phyloP scores from a whole-genome alignment of 2,888 invertebrate species.

The Oxystoma pomonae region DNA sequence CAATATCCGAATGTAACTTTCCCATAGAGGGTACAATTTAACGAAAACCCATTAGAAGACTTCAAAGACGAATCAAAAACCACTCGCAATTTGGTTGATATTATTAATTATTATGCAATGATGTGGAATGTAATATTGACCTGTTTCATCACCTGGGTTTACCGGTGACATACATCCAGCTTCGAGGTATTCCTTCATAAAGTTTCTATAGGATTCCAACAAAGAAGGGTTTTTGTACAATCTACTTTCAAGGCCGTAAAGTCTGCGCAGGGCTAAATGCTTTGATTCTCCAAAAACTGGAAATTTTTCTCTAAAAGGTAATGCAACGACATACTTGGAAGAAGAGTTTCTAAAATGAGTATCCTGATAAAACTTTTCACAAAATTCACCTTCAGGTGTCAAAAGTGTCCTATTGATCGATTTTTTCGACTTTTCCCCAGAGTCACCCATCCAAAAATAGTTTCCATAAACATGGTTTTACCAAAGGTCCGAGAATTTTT shows the following conservation, averaged over 20 bases:
- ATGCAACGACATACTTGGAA: neutral
- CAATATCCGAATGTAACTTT: conserved; percentile 1
- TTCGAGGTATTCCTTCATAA: conserved; percentile 4
- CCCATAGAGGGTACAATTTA: neutral
- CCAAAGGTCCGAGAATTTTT: neutral
- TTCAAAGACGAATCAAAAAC: neutral
- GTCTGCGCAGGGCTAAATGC: conserved; percentile 2
- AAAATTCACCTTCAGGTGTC: neutral
- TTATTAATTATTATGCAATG: neutral
- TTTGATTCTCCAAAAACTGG: neutral
- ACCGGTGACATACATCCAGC: neutral
- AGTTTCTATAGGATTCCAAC: neutral
- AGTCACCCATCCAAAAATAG: neutral
- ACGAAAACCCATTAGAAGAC: neutral
- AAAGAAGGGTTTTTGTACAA: conserved; percentile 1
- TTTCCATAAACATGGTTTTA: neutral
- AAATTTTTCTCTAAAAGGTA: neutral
- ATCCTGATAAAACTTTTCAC: neutral
- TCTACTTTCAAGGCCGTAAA: neutral
- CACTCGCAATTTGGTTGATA: conserved; percentile 2
- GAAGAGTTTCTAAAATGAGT: conserved; percentile 1
- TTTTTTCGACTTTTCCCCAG: neutral
- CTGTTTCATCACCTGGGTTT: neutral
- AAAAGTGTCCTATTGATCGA: neutral
- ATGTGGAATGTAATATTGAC: conserved; percentile 3